Evolutionary conservation across 2,888 invertebrate species (phyloP).

Genomic region (Serrognathus titanus): DNA sequence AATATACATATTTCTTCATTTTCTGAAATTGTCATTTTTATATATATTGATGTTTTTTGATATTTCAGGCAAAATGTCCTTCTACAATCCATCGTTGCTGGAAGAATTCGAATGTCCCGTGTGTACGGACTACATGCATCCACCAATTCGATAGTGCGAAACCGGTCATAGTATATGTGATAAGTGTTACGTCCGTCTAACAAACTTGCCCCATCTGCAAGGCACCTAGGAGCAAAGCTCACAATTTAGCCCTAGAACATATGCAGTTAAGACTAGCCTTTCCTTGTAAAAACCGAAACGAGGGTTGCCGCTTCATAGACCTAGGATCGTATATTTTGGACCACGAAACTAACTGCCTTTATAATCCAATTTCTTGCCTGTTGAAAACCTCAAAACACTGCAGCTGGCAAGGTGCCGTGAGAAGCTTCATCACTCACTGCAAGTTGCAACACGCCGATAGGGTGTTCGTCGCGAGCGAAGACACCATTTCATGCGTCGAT

Average conservation of each 20-base stretch:
- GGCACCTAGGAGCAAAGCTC: slow-evolving; percentile 7
- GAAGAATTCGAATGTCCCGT: slow-evolving; percentile 26
- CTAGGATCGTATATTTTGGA: slow-evolving; percentile 21
- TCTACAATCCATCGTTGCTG: slow-evolving; percentile 10
- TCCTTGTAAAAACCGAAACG: slow-evolving; percentile 24
- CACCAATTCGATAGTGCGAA: slow-evolving; percentile 25
- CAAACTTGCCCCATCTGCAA: slow-evolving; percentile 24
- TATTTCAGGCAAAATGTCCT: background rate
- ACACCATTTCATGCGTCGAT: slow-evolving; percentile 22
- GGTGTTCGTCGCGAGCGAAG: slow-evolving; percentile 19
- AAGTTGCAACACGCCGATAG: slow-evolving; percentile 24
- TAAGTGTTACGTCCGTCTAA: slow-evolving; percentile 17
- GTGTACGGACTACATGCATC: slow-evolving; percentile 25
- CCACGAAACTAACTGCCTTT: slow-evolving; percentile 27
- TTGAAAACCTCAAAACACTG: slow-evolving; percentile 21
- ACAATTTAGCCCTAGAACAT: slow-evolving; percentile 21
- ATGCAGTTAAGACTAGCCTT: slow-evolving; percentile 21
- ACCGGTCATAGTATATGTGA: slow-evolving; percentile 25
- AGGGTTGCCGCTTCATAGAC: slow-evolving; percentile 24
- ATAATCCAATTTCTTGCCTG: slow-evolving; percentile 23
- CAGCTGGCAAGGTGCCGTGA: slow-evolving; percentile 24
- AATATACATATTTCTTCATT: no score
- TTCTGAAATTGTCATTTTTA: no score
- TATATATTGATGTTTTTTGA: no score
- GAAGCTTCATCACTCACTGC: slow-evolving; percentile 25